phyloP scores from a whole-genome alignment of 2,797 vertebrate species.

The Mus spretus region DNA sequence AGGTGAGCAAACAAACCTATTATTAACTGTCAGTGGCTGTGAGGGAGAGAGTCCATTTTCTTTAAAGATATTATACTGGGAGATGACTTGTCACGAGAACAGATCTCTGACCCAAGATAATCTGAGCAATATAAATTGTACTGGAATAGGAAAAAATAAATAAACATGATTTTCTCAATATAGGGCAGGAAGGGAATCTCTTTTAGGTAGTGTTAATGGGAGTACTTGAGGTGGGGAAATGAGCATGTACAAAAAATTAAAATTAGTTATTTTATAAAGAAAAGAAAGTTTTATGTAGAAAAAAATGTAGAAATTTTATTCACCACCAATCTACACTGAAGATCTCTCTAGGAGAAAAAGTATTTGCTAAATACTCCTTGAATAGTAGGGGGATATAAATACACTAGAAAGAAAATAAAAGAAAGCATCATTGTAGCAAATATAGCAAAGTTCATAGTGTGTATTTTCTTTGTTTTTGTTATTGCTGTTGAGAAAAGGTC shows the following conservation, averaged over 20 bases:
- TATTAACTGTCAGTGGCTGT: background rate
- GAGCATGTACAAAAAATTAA: background rate
- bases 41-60: background rate
- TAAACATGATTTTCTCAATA: background rate
- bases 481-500: background rate
- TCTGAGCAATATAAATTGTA: background rate
- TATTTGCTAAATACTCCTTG: background rate
- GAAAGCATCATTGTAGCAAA: background rate
- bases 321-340: background rate
- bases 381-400: background rate
- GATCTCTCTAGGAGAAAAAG: background rate
- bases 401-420: background rate
- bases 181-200: background rate
- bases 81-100: background rate
- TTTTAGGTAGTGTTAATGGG: background rate
- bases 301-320: background rate
- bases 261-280: background rate
- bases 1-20: background rate
- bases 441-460: background rate
- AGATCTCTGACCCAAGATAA: background rate
- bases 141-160: background rate
- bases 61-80: background rate
- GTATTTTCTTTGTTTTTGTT: background rate
- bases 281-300: background rate
- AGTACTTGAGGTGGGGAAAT: background rate